Evolutionary conservation across 2,797 vertebrate genomes (phyloP).

Genomic region (Chelonia mydas): DNA sequence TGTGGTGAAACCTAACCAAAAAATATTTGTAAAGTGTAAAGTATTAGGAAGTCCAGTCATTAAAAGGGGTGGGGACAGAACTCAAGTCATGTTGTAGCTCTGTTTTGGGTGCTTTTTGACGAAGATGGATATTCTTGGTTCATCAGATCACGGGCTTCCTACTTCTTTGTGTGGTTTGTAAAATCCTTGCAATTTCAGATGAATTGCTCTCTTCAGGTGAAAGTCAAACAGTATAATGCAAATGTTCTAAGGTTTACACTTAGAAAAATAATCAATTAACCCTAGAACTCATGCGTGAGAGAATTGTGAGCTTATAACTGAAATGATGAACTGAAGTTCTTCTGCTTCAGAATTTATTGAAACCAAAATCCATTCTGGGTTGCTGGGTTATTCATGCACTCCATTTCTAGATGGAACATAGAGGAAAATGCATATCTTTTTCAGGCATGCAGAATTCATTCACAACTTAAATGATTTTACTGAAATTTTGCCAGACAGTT

Average conservation of each 20-base stretch:
- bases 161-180: not conserved
- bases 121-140: not conserved
- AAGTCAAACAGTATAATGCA: not conserved
- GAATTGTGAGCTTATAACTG: not conserved
- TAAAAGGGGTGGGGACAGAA: not conserved
- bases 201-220: not conserved
- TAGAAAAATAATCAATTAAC: not conserved
- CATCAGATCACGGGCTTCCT: not conserved
- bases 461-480: not conserved
- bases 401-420: not conserved
- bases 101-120: not conserved
- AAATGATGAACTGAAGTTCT: not conserved
- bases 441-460: not conserved
- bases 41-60: not conserved
- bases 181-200: not conserved
- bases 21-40: not conserved
- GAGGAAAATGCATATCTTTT: not conserved
- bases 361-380: not conserved
- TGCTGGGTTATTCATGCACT: not conserved
- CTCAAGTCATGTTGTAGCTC: fast-evolving
- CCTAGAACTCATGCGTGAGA: fast-evolving
- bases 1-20: not conserved
- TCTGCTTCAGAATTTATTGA: not conserved
- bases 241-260: not conserved
- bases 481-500: not conserved